These are phyloP conservation scores for Equus quagga DNA, from an alignment of 2,113 vertebrate genomes.

Conservation along the genomic window DNA sequence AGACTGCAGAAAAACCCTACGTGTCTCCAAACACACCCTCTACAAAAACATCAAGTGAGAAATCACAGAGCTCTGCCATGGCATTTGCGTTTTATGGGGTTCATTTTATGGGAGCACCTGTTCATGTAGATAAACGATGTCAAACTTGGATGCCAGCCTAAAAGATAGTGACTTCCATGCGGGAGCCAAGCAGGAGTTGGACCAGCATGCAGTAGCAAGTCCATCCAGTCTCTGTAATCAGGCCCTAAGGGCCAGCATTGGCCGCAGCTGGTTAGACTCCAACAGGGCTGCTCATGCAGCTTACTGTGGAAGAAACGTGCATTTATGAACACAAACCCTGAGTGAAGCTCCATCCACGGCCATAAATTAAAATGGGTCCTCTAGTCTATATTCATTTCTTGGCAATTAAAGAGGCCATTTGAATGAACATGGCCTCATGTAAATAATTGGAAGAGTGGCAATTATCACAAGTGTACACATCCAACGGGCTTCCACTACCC, in stretches of 20 bases:
- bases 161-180: slow-evolving; percentile 57
- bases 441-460: slow-evolving; percentile 70
- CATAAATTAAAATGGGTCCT: slow-evolving; percentile 52
- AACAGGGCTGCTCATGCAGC: slow-evolving; percentile 24
- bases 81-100: slow-evolving; percentile 57
- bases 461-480: slow-evolving; percentile 53
- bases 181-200: slow-evolving; percentile 62
- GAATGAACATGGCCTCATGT: slow-evolving; percentile 36
- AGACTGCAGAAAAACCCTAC: neutral
- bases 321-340: slow-evolving; percentile 50
- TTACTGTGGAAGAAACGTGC: slow-evolving; percentile 32
- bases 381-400: slow-evolving; percentile 17
- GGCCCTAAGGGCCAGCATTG: neutral
- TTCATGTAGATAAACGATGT: slow-evolving; percentile 76
- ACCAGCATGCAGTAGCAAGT: neutral
- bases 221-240: slow-evolving; percentile 57
- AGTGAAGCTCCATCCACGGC: neutral
- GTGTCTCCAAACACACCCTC: slow-evolving; percentile 7
- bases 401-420: slow-evolving; percentile 39
- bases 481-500: slow-evolving; percentile 14
- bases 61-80: slow-evolving; percentile 46
- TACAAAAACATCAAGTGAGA: slow-evolving; percentile 46
- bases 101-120: slow-evolving; percentile 79
- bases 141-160: slow-evolving; percentile 65
- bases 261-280: slow-evolving; percentile 64